phyloP scores from a whole-genome alignment of 1,140 invertebrate genomes.

The Sminthurinus signatus region DNA sequence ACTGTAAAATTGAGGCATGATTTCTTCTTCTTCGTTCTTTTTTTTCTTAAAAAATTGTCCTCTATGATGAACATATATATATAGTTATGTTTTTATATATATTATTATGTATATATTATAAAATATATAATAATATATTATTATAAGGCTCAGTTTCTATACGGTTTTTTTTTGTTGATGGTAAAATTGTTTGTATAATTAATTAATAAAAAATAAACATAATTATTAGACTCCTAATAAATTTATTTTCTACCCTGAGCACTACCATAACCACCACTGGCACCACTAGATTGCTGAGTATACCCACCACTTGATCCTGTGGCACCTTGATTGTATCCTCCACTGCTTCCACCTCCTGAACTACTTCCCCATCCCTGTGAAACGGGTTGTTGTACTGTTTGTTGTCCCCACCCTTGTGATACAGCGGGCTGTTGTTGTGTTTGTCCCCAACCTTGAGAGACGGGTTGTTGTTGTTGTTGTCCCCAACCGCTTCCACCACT shows the following conservation, averaged over 20 bases:
- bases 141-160: no score
- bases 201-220: no score
- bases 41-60: no score
- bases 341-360: neutral
- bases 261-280: neutral
- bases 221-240: no score
- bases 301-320: neutral
- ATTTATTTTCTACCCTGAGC: slow-evolving; percentile 1
- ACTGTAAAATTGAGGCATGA: no score
- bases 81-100: no score
- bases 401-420: neutral
- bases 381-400: neutral
- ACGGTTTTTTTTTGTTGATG: no score
- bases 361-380: neutral
- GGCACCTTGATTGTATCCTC: neutral
- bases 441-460: neutral
- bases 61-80: no score
- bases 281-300: neutral
- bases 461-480: neutral
- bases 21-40: no score
- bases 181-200: no score
- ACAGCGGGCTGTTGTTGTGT: neutral
- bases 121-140: no score
- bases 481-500: slow-evolving; percentile 3
- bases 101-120: no score